Percentiles rank a stretch among this genome's conserved stretches.
Evolutionary conservation across 2,113 vertebrate genomes (phyloP).

Genomic region (Camelus dromedarius): DNA sequence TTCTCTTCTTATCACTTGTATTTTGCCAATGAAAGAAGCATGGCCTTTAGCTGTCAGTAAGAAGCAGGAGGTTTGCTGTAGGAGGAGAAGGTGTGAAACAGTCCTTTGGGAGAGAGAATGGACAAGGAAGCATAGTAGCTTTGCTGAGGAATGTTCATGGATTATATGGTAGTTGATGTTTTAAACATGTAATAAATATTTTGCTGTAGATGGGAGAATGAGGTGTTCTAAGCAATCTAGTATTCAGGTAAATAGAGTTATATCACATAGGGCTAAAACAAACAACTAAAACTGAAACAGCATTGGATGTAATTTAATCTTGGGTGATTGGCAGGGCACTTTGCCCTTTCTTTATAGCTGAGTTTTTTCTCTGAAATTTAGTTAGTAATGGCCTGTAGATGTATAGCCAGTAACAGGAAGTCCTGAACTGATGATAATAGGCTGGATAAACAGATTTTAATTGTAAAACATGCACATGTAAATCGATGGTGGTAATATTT

Average conservation of each 20-base stretch:
- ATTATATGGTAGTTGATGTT: background rate
- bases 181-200: conserved; percentile 6
- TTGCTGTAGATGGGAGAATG: background rate
- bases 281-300: background rate
- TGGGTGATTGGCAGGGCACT: background rate
- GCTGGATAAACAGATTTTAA: conserved; percentile 23
- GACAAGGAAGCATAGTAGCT: background rate
- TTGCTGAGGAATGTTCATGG: background rate
- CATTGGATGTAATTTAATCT: conserved; percentile 22
- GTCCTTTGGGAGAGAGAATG: background rate
- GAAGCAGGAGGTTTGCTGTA: background rate
- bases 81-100: background rate
- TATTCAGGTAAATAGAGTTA: background rate
- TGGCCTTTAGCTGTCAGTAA: background rate
- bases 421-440: background rate
- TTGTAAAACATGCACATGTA: background rate
- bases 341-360: background rate
- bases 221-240: background rate
- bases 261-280: background rate
- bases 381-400: background rate
- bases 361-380: conserved; percentile 11
- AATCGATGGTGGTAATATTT: background rate
- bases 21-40: background rate
- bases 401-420: background rate
- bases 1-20: background rate